Conservation (phyloP, 2,888 invertebrate genomes). For the Allolobophora icterica region DNA sequence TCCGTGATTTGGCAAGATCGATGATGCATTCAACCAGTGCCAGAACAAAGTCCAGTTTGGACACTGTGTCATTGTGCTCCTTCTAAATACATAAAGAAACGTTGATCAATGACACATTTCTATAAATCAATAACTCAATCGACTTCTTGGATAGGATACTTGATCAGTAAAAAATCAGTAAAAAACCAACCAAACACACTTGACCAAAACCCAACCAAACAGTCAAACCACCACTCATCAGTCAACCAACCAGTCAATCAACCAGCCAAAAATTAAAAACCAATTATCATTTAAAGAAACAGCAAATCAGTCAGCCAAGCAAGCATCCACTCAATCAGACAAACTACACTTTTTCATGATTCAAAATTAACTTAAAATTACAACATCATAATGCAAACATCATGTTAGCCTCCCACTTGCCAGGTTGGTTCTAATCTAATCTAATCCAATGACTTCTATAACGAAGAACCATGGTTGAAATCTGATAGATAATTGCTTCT, state of each 20-base stretch:
- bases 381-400: neutral
- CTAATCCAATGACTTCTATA: too few relatives aligned
- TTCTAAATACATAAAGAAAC: slow-evolving; percentile 35
- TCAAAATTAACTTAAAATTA: neutral
- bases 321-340: neutral
- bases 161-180: too few relatives aligned
- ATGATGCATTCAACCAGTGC: slow-evolving; percentile 93
- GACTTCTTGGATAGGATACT: too few relatives aligned
- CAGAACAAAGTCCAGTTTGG: slow-evolving; percentile 94
- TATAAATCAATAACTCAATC: neutral
- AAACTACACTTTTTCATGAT: neutral
- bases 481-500: too few relatives aligned
- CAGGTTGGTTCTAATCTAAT: neutral
- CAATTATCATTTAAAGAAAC: too few relatives aligned
- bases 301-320: neutral
- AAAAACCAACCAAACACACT: too few relatives aligned
- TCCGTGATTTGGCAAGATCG: slow-evolving; percentile 71
- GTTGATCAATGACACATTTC: neutral
- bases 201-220: too few relatives aligned
- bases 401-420: neutral
- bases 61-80: slow-evolving; percentile 73
- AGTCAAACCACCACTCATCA: too few relatives aligned
- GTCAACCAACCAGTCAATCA: too few relatives aligned
- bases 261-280: too few relatives aligned
- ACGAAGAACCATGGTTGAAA: too few relatives aligned